A percentile compares a stretch with the other conserved stretches of the same genome.
phyloP scores from a whole-genome alignment of 2,888 invertebrate genomes.

The Sesamia inferens region DNA sequence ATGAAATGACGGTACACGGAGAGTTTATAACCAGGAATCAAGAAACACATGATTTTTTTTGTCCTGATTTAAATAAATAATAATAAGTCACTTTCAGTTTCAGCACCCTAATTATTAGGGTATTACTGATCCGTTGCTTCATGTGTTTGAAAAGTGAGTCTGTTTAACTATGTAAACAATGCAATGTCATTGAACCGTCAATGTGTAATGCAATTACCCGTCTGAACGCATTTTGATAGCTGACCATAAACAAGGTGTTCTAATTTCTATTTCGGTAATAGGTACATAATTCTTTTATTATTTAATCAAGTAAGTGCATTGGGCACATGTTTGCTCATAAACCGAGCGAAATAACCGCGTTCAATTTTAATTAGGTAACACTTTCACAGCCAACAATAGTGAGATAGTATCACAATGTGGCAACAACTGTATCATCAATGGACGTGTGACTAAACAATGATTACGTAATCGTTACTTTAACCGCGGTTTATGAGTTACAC shows the following conservation, averaged over 20 bases:
- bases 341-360: constrained; percentile 39
- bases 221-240: neutral
- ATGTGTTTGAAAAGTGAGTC: neutral
- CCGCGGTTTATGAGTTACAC: constrained; percentile 51
- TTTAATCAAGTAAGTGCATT: constrained; percentile 9
- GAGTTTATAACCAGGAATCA: no score
- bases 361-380: constrained; percentile 56
- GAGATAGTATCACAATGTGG: constrained; percentile 59
- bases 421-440: constrained; percentile 63
- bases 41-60: no score
- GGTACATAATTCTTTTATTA: no score
- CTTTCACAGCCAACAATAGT: constrained; percentile 63
- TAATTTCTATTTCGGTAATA: neutral
- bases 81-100: no score
- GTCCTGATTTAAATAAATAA: no score
- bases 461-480: constrained; percentile 51
- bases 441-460: constrained; percentile 61
- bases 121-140: neutral
- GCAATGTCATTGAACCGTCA: neutral
- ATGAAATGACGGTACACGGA: no score
- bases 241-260: neutral
- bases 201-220: neutral
- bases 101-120: no score
- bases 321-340: constrained; percentile 21
- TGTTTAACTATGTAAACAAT: neutral